Base-by-base conservation (phyloP, 1,140 invertebrate genomes). In the Aphelenchoides avenae region DNA sequence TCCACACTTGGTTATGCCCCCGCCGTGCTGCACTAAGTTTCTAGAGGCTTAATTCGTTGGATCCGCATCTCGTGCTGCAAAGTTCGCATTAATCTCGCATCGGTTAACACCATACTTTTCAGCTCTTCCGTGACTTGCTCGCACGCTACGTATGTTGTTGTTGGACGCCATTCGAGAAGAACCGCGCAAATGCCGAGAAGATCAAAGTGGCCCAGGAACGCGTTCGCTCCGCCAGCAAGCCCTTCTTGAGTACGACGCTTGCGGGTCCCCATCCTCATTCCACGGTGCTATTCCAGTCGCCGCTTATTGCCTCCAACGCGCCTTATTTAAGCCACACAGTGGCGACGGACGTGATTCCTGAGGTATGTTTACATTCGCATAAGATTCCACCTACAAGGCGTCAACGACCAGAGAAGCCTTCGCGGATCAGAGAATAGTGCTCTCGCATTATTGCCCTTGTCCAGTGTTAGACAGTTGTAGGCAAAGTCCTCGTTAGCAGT, bases 41-140 rank as follows among this genome's bases (percentile, higher is more conserved):
- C 39, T 44, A 11, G n/a, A 11, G 11, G 42, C 39, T 11, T 15
- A 11, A 11, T 44, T 44, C 39, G n/a, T 44, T 44, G 42, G 9
- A 22, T 26, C 11, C 29, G 29, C 11, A 18, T 15, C 11, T 15
- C 29, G 11, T 11, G 11, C 29, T 42, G n/a, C 51, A 42, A 15
- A 15, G 7, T 7, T 49, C 51, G 7, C 7, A 49, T 49, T n/a
- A 49, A 46, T 51, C 51, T 51, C n/a, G 40, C 26, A 26, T 53
- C 11, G 31, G 22, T 44, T 3, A 47, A 41, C 18, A 52, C 36
- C 31, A 11, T 29, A n/a, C 9, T 18, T 43, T 67, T 46, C 42
- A 67, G 65, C 43, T 67, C 15, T 70, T 71, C 43, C 64, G 58
- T 15, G 64, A 68, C 42, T 44, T 68, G 40, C 31, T 68, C 6